phyloP scores from a whole-genome alignment of 2,113 vertebrate genomes.

The Ascaphus truei region DNA sequence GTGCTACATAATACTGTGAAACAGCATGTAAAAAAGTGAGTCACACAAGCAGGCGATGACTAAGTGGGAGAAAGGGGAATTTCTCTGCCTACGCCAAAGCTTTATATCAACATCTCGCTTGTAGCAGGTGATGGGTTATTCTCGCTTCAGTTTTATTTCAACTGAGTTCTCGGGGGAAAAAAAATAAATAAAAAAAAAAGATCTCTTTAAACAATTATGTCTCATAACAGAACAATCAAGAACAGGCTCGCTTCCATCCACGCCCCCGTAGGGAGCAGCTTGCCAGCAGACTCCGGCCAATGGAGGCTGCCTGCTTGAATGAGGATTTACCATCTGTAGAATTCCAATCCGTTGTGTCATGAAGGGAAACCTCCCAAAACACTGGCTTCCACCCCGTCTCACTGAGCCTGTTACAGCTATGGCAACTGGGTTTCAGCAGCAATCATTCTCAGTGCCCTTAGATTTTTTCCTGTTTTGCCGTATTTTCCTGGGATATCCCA shows the following conservation, averaged over 20 bases:
- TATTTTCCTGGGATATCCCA: conserved; percentile 63
- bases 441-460: conserved; percentile 51
- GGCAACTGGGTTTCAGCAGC: conserved; percentile 61
- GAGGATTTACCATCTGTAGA: conserved; percentile 79
- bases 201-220: conserved; percentile 63
- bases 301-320: conserved; percentile 73
- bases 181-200: conserved; percentile 60
- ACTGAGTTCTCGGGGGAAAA: too few relatives aligned
- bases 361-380: conserved; percentile 85
- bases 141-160: conserved; percentile 63
- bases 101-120: conserved; percentile 70
- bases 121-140: conserved; percentile 70
- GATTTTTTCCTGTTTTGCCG: conserved; percentile 72
- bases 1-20: neutral
- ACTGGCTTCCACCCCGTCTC: conserved; percentile 69
- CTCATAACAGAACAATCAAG: conserved; percentile 58
- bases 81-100: conserved; percentile 69
- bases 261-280: conserved; percentile 54
- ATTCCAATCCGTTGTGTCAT: conserved; percentile 84
- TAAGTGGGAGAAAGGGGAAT: conserved; percentile 83
- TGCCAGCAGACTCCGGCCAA: conserved; percentile 67
- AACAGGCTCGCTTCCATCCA: conserved; percentile 56
- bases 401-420: conserved; percentile 58
- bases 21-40: conserved; percentile 67
- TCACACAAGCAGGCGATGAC: conserved; percentile 80